Base-by-base conservation (phyloP, 2,888 invertebrate species). In the Cantharis nigra region DNA sequence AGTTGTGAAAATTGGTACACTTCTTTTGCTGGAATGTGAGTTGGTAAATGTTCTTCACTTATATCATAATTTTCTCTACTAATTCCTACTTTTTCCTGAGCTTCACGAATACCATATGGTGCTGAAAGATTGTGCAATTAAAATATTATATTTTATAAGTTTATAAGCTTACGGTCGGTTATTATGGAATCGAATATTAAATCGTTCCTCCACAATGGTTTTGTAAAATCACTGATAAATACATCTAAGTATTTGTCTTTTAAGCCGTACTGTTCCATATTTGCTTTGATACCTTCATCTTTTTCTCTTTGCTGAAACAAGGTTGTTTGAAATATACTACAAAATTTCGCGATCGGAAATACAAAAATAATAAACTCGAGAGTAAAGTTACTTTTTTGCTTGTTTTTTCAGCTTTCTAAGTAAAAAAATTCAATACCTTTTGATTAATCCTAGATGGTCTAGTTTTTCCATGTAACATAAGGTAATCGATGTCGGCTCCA, bases 61-160 rank as follows among this genome's bases (percentile, higher is more conserved):
- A 95, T 91, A 2, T 90, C 90, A 82, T 91, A 93, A 84, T 92
- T 91, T 63, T 90, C 89, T 81, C 91, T 90, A 63, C 83, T 85
- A 7, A 94, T 92, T 28, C 96, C 97, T 67, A 97, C 92, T 87
- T 94, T 94, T 88, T 96, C 96, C 0, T 96, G 96, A 0, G 98
- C 92, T 89, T 99, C 99, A 79, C 99, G 90, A 26, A 99, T 97
- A 30, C 99, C 99, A 89, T 99, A 99, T 0, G 99, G 99, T 20
- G 99, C 98, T 98, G 85, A 2, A 90, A 85, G 81, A 69, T 67
- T 14, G 69, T 7, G 28, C 9, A 23, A 30, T 63, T 26, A 26
- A 23, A 63, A 63, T 13, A 16, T 7, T 9, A 28, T 26, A 26
- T 9, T 30, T 20, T 26, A 74, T 13, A 13, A 30, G 20, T 49